These are phyloP conservation scores for Margaritifera margaritifera DNA, from an alignment of 2,888 invertebrate genomes.

Conservation along the genomic window DNA sequence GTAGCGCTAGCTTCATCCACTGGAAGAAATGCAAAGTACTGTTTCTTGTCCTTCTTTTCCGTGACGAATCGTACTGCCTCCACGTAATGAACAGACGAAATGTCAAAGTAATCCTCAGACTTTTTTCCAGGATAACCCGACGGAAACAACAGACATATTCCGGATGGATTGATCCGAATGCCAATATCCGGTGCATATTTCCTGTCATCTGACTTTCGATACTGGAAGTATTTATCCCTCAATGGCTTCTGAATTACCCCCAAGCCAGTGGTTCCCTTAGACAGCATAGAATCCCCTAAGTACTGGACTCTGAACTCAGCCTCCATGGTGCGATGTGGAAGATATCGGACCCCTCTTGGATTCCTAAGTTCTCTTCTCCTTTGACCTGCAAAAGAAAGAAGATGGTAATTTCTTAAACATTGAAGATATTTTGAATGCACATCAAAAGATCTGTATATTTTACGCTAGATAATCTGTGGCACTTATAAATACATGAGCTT, in stretches of 20 bases:
- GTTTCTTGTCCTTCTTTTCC: slow-evolving; percentile 71
- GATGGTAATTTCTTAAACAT: background rate
- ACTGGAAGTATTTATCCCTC: slow-evolving; percentile 94
- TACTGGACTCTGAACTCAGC: slow-evolving; percentile 90
- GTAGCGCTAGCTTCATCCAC: slow-evolving; percentile 73
- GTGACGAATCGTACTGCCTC: slow-evolving; percentile 63
- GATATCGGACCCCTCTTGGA: too few relatives aligned
- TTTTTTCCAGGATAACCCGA: slow-evolving; percentile 96
- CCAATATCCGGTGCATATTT: slow-evolving; percentile 48
- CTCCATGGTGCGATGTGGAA: slow-evolving; percentile 27
- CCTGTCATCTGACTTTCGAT: slow-evolving; percentile 77
- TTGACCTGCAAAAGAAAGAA: slow-evolving; percentile 1
- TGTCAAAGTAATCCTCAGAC: slow-evolving; percentile 78
- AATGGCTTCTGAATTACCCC: slow-evolving; percentile 98
- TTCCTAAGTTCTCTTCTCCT: background rate
- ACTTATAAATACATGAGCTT: too few relatives aligned
- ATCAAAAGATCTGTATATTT: too few relatives aligned
- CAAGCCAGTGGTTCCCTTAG: slow-evolving; percentile 97
- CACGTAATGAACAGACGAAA: slow-evolving; percentile 76
- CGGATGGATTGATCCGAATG: slow-evolving; percentile 86
- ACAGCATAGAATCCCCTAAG: slow-evolving; percentile 95
- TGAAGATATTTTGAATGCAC: too few relatives aligned
- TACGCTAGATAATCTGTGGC: too few relatives aligned
- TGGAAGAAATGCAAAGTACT: slow-evolving; percentile 80
- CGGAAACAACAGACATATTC: slow-evolving; percentile 92